Base-by-base conservation (phyloP, 2,888 invertebrate species). In the Aphrophora alni region DNA sequence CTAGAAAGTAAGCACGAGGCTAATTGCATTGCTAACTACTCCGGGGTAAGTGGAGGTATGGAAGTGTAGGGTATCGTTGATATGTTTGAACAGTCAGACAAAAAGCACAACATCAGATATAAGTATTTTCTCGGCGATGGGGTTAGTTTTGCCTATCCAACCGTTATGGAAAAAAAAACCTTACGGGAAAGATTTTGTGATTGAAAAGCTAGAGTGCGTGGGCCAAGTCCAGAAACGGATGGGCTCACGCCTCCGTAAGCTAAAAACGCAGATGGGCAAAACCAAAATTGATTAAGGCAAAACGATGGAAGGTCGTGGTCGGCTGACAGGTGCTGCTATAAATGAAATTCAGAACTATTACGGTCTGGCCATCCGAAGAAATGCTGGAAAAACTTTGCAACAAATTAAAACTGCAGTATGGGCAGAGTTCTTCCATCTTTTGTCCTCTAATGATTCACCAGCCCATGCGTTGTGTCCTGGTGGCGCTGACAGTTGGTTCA, bases 401-500 rank as follows among this genome's bases (percentile, higher is more conserved):
- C 33, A n/a, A n/a, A 75, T 75, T 38, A 75, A 75, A 24, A 24
- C 24, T 75, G 75, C 75, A 33, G 75, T 75, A 24, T 75, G 75
- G 44, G 75, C 75, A 10, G 75, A 75, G 24, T 75, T 14, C 17
- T 75, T 75, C 17, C 75, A 75, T 44, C 4, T 75, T 12, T 7
- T 8, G 14, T 75, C 38, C 38, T 14, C 75, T 3, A 75, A 75
- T 44, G 75, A 75, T 4, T 38, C 51, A 44, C 75, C 44, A 14
- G 24, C 8, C 4, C 75, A 75, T 44, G 44, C 10, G 44, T 21
- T 44, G 38, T 75, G 51, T 24, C 44, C 75, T 4, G 24, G 7
- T 5, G 75, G 75, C 25, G 4, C 5, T 21, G 74, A 74, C 3
- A 74, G 74, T 33, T 74, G 74, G 74, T 74, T 26, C n/a, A 74